Base-by-base conservation (phyloP, 2,797 vertebrate species). In the Acridotheres tristis region DNA sequence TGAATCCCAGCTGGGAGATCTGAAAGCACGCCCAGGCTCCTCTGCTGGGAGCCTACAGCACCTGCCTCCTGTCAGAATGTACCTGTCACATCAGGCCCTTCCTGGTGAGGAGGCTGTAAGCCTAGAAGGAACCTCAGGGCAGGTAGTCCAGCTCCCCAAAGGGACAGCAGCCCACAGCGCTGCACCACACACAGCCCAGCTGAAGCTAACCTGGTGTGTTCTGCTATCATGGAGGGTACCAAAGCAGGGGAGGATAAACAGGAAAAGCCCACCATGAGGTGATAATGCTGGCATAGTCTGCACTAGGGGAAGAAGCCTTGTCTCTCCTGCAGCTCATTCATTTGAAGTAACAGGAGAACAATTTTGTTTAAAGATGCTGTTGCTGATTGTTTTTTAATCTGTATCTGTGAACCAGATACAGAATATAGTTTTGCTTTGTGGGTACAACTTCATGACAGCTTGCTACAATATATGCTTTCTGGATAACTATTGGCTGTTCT, bases 71-170 rank as follows among this genome's bases (percentile, higher is more conserved):
- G 13, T 3, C 1, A 20, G 42, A 9, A 18, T 22, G 6, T 20
- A 16, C 26, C 25, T 13, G 11, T 4, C 20, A 20, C 4, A 0
- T 4, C 5, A 2, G 11, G 5, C 3, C 3, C 32, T 27, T 50
- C 16, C 47, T 8, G 9, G 8, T 0, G 1, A 30, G 25, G 34
- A 34, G 22, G 15, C 10, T 76, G 9, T 15, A 66, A 58, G 23
- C 6, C 43, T 34, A 11, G 1, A 7, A 16, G 23, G 18, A 73
- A 1, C 7, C 10, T 66, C 8, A n/a, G 18, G 43, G 16, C 8
- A 19, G 8, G 7, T 17, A 23, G 16, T 17, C 16, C 34, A 57
- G 10, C 13, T 59, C 18, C 15, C 15, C 47, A 40, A 7, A 48
- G 13, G 0, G 5, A 32, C 14, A 86, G 36, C 16, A 32, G 17